Conservation (phyloP, 2,888 invertebrate genomes). For the Stratiomys singularior region DNA sequence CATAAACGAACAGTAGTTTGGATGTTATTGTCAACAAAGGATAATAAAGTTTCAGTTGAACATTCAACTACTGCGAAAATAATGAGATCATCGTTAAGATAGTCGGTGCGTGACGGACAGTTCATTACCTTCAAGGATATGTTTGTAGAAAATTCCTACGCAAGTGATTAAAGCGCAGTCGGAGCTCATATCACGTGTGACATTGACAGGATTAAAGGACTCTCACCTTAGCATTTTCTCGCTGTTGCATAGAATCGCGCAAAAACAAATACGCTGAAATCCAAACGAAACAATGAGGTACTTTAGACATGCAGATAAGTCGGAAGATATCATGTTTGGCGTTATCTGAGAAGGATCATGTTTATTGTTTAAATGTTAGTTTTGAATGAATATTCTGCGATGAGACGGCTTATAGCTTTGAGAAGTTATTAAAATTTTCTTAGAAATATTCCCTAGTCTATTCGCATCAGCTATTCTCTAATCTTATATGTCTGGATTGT, state of each 20-base stretch:
- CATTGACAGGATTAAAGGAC: neutral
- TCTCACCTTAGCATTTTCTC: too few relatives aligned
- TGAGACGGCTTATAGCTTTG: too few relatives aligned
- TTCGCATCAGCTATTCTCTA: too few relatives aligned
- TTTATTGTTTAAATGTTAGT: too few relatives aligned
- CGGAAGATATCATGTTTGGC: too few relatives aligned
- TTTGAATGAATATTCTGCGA: too few relatives aligned
- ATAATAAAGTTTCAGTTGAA: conserved; percentile 25
- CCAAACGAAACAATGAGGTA: too few relatives aligned
- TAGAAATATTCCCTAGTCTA: too few relatives aligned
- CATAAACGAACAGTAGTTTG: neutral
- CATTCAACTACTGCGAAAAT: conserved; percentile 11
- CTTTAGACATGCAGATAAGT: too few relatives aligned
- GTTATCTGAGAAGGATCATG: too few relatives aligned
- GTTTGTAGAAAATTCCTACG: neutral
- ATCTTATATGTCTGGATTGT: too few relatives aligned
- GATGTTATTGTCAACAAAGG: conserved; percentile 20
- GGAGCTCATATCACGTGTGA: neutral
- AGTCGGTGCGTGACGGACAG: conserved; percentile 28
- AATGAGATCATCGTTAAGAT: conserved; percentile 41
- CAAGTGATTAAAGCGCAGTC: neutral
- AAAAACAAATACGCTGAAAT: neutral
- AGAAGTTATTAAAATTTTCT: too few relatives aligned
- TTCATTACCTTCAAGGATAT: conserved; percentile 28
- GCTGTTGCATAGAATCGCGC: neutral